Evolutionary conservation across 92 coral and sea anemone genomes (phyloP).

Genomic region (Umimayanthus chanpuru): DNA sequence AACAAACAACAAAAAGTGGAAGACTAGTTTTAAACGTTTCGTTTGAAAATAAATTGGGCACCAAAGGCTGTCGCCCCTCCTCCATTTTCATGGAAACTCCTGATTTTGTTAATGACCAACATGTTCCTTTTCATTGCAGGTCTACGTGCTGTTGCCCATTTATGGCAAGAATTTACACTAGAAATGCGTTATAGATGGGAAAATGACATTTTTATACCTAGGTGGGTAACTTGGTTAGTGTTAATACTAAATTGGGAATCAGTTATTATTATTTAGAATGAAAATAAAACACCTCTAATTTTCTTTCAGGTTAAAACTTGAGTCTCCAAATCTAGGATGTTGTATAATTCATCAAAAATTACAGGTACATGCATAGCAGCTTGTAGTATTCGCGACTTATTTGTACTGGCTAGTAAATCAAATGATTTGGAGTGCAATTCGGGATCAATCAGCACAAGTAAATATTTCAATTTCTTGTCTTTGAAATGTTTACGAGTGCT

Average conservation of each 20-base stretch:
- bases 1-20: too few relatives aligned
- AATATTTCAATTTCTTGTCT: too few relatives aligned
- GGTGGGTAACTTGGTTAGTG: constrained; percentile 45
- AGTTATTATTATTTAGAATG: not conserved
- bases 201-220: constrained; percentile 88
- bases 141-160: constrained; percentile 92
- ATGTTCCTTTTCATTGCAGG: constrained; percentile 52
- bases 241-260: not conserved
- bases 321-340: constrained; percentile 89
- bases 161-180: constrained; percentile 97
- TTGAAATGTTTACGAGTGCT: too few relatives aligned
- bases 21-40: too few relatives aligned
- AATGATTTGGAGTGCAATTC: too few relatives aligned
- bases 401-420: too few relatives aligned
- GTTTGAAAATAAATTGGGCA: too few relatives aligned
- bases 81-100: too few relatives aligned
- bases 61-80: too few relatives aligned
- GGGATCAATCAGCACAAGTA: too few relatives aligned
- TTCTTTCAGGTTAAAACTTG: constrained; percentile 71
- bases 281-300: not conserved
- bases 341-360: constrained; percentile 94
- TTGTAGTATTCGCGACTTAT: too few relatives aligned
- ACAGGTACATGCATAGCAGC: constrained; percentile 62
- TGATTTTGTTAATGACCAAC: not conserved
- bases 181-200: constrained; percentile 99